A percentile compares a stretch with the other conserved stretches of the same genome.
These are phyloP conservation scores for Leptogaster cylindrica DNA, from an alignment of 2,888 invertebrate species.

Conservation along the genomic window DNA sequence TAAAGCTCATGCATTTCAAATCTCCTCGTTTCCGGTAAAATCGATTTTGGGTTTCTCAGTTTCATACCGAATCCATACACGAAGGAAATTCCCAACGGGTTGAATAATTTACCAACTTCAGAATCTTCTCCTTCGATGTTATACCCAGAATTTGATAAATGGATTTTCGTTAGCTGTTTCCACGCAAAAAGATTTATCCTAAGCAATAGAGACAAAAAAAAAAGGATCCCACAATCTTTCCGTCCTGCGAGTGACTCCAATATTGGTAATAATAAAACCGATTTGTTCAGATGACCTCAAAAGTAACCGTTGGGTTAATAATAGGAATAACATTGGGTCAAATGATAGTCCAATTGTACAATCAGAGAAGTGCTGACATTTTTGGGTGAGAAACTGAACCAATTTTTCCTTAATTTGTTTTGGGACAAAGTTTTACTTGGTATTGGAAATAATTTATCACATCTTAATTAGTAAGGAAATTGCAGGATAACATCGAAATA, in stretches of 20 bases:
- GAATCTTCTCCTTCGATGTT: constrained; percentile 31
- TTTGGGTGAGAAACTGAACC: no score
- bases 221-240: constrained; percentile 28
- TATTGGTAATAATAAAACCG: constrained; percentile 28
- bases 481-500: constrained; percentile 22
- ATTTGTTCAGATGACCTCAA: not conserved
- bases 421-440: constrained; percentile 5
- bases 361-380: no score
- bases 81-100: constrained; percentile 39
- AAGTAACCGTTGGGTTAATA: not conserved
- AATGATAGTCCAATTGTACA: not conserved
- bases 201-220: constrained; percentile 30
- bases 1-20: constrained; percentile 41
- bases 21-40: constrained; percentile 38
- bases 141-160: constrained; percentile 32
- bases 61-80: constrained; percentile 12
- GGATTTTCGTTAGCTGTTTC: constrained; percentile 26
- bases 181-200: constrained; percentile 34
- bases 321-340: not conserved
- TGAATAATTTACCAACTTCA: constrained; percentile 37
- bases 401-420: constrained; percentile 27
- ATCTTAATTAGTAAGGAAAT: constrained; percentile 37
- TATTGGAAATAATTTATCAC: constrained; percentile 30
- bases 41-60: constrained; percentile 36
- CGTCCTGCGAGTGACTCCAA: constrained; percentile 28